Percentiles rank a stretch among this genome's conserved stretches.
Conservation (phyloP, 2,797 vertebrate species). For the Garrulus glandarius region DNA sequence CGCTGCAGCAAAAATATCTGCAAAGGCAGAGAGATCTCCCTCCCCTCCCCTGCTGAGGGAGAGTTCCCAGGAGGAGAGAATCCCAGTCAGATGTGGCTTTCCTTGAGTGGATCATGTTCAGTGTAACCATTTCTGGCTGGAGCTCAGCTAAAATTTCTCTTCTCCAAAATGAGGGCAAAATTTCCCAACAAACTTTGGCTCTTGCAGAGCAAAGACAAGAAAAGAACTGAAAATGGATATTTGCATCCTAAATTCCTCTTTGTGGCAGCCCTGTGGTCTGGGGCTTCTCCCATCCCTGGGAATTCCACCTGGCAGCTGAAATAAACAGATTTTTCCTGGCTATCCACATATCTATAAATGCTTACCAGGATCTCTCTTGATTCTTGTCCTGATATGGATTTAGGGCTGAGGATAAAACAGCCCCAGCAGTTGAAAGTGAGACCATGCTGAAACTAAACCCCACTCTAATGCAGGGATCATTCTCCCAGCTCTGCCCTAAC, state of each 20-base stretch:
- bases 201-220: background rate
- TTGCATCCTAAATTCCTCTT: background rate
- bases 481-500: background rate
- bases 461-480: background rate
- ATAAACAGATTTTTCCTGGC: background rate
- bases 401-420: background rate
- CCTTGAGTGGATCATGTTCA: background rate
- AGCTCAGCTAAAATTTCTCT: background rate
- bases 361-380: background rate
- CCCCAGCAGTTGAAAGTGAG: background rate
- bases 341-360: fast-evolving
- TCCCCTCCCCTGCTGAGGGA: background rate
- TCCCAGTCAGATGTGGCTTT: slow-evolving; percentile 13
- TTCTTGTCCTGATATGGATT: background rate
- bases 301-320: background rate
- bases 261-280: background rate
- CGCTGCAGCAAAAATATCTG: background rate
- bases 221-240: background rate
- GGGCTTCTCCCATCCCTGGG: background rate
- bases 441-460: background rate
- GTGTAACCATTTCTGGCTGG: background rate
- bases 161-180: background rate
- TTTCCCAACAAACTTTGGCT: background rate
- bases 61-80: background rate
- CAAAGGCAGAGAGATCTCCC: background rate